A percentile compares a stretch with the other conserved stretches of the same genome.
Conservation (phyloP, 1,140 invertebrate species). For the Leptestheria dahalacensis region DNA sequence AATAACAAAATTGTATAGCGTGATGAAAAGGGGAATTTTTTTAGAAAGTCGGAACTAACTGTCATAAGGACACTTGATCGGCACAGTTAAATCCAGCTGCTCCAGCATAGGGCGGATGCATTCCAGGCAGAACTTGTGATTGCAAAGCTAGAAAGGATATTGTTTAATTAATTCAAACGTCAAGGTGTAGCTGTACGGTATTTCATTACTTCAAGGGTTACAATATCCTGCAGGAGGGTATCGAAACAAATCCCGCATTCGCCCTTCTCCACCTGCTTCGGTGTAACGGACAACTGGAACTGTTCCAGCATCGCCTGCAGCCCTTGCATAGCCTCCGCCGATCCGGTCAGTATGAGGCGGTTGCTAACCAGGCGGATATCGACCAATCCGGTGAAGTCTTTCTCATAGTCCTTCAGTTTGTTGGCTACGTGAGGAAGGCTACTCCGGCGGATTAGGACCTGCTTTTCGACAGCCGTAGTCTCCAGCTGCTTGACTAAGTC, state of each 20-base stretch:
- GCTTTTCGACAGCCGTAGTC: background rate
- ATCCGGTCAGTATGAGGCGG: background rate
- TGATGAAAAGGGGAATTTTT: too few relatives aligned
- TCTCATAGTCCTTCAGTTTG: background rate
- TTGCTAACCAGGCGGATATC: background rate
- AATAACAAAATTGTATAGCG: too few relatives aligned
- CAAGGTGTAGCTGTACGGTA: too few relatives aligned
- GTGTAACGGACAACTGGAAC: background rate
- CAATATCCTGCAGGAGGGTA: background rate
- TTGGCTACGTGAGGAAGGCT: too few relatives aligned
- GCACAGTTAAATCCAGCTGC: background rate
- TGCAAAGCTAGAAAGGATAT: background rate
- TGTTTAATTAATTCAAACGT: too few relatives aligned
- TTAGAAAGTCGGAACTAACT: background rate
- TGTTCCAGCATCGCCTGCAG: background rate
- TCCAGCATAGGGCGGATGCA: background rate
- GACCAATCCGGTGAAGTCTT: background rate
- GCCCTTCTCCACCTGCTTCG: background rate
- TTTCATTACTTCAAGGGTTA: background rate
- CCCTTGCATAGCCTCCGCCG: background rate
- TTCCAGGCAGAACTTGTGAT: slow-evolving; percentile 3
- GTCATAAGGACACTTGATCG: background rate
- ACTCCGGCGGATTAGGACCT: background rate
- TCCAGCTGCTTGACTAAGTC: background rate
- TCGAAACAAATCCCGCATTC: slow-evolving; percentile 3